Percentiles rank a stretch among this genome's conserved stretches.
Evolutionary conservation across 2,113 vertebrate genomes (phyloP).

Genomic region (Otis tarda): DNA sequence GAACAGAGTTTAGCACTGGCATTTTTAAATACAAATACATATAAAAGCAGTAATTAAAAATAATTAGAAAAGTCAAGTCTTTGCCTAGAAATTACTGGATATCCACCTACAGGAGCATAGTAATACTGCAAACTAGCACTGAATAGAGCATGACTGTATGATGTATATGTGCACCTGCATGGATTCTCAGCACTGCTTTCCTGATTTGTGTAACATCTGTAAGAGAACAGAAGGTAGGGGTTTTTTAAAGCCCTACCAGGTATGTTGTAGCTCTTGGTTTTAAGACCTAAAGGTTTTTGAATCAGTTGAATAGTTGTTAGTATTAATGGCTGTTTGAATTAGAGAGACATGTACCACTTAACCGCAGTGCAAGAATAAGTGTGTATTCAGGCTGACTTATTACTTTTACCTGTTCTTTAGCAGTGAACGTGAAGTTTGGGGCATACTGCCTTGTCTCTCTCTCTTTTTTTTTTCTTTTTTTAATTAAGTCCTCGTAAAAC

Average conservation of each 20-base stretch:
- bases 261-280: background rate
- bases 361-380: background rate
- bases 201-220: background rate
- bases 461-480: background rate
- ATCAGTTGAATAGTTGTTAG: background rate
- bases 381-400: background rate
- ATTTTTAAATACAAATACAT: background rate
- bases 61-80: background rate
- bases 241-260: background rate
- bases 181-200: background rate
- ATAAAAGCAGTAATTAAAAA: background rate
- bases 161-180: background rate
- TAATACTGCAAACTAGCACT: background rate
- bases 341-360: background rate
- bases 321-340: background rate
- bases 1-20: background rate
- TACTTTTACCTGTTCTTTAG: background rate
- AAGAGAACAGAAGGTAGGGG: background rate
- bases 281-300: background rate
- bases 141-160: rapidly evolving
- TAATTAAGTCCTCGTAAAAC: background rate
- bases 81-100: background rate
- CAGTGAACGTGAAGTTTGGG: background rate
- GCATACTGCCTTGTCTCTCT: background rate
- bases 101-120: background rate